Evolutionary conservation across 2,797 vertebrate species (phyloP).

Genomic region (Falco novaeseelandiae): DNA sequence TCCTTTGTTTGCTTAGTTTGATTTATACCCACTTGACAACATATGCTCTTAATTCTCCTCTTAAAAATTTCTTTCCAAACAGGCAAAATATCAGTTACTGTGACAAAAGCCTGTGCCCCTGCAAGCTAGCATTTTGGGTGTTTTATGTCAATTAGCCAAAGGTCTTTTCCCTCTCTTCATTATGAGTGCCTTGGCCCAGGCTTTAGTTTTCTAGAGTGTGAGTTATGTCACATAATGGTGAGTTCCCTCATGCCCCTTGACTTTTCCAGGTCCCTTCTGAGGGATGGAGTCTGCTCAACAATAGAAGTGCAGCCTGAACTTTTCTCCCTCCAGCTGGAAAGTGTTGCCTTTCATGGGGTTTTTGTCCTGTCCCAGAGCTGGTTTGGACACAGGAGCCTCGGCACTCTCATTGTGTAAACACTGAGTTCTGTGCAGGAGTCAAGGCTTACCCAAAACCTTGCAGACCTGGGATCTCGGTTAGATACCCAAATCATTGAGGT

Average conservation of each 20-base stretch:
- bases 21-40: conserved; percentile 31
- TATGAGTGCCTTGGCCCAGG: not conserved
- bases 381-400: not conserved
- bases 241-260: not conserved
- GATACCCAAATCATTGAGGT: not conserved
- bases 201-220: not conserved
- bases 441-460: not conserved
- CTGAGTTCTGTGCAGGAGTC: not conserved
- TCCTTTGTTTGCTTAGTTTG: conserved; percentile 30
- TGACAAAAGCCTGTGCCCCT: not conserved
- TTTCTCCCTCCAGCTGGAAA: not conserved
- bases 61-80: conserved; percentile 20
- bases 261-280: not conserved
- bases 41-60: not conserved
- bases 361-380: not conserved
- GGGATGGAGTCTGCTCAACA: not conserved
- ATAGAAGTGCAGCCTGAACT: not conserved
- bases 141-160: not conserved
- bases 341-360: not conserved
- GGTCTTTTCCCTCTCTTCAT: not conserved
- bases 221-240: not conserved
- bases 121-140: not conserved
- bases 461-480: not conserved
- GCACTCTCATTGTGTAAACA: not conserved
- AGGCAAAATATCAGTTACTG: not conserved